Conservation (phyloP, 2,797 vertebrate genomes). For the Gambusia yucatana region DNA sequence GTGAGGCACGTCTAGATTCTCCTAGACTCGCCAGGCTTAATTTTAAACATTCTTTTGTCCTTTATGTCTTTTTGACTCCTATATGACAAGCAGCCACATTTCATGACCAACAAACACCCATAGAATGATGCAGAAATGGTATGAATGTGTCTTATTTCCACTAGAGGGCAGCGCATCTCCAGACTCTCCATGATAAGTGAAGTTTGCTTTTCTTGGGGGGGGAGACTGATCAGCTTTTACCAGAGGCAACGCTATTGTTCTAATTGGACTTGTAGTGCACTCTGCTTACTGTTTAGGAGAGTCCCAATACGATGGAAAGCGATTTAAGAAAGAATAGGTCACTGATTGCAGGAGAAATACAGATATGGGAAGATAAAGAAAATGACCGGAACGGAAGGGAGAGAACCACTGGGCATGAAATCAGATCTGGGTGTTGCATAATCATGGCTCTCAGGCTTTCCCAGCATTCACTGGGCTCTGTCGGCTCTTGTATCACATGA, state of each 20-base stretch:
- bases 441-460: constrained; percentile 61
- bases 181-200: not conserved
- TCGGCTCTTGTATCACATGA: constrained; percentile 60
- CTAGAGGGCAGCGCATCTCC: constrained; percentile 57
- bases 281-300: not conserved
- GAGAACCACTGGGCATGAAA: constrained; percentile 63
- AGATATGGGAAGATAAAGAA: constrained; percentile 11
- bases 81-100: not conserved
- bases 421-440: constrained; percentile 69
- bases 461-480: constrained; percentile 46
- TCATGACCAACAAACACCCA: not conserved
- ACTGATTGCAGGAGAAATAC: not conserved
- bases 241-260: not conserved
- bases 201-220: not conserved
- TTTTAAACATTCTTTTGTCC: not conserved
- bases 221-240: constrained; percentile 9
- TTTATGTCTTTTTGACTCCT: not conserved
- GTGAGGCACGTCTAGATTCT: not conserved
- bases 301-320: not conserved
- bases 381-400: not conserved
- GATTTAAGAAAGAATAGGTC: not conserved
- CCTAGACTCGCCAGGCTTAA: not conserved
- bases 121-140: not conserved
- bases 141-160: constrained; percentile 31
- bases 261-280: not conserved